These are phyloP conservation scores for Lutraria rhynchaena DNA, from an alignment of 1,140 invertebrate genomes.

Conservation along the genomic window DNA sequence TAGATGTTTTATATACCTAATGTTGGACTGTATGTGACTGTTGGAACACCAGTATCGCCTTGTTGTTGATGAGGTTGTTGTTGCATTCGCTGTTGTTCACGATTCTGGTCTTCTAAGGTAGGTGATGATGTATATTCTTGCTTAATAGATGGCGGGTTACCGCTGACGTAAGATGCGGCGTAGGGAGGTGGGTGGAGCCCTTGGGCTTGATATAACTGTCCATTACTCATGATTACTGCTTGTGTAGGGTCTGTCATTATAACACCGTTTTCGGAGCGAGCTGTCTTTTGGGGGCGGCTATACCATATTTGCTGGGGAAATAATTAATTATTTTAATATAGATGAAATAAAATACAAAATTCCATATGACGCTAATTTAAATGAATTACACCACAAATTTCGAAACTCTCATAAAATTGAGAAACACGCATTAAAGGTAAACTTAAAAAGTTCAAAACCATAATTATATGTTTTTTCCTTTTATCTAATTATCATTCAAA, in stretches of 20 bases:
- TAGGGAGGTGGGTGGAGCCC: conserved; percentile 53
- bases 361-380: no score
- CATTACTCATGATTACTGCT: conserved; percentile 49
- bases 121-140: conserved; percentile 56
- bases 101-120: conserved; percentile 31
- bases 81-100: conserved; percentile 32
- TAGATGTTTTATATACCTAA: conserved; percentile 28
- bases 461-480: no score
- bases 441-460: no score
- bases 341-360: no score
- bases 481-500: no score
- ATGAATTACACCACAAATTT: no score
- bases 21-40: conserved; percentile 42
- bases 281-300: conserved; percentile 41
- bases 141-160: conserved; percentile 35
- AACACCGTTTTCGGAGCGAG: conserved; percentile 49
- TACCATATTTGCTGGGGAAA: conserved; percentile 47
- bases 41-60: background rate
- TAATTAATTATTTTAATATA: no score
- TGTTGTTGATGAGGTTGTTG: conserved; percentile 10
- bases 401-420: no score
- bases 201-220: conserved; percentile 44
- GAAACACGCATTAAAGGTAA: no score
- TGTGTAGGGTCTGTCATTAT: conserved; percentile 39
- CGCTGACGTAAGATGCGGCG: conserved; percentile 25